Base-by-base conservation (phyloP, 2,113 vertebrate genomes). In the Pholis gunnellus region DNA sequence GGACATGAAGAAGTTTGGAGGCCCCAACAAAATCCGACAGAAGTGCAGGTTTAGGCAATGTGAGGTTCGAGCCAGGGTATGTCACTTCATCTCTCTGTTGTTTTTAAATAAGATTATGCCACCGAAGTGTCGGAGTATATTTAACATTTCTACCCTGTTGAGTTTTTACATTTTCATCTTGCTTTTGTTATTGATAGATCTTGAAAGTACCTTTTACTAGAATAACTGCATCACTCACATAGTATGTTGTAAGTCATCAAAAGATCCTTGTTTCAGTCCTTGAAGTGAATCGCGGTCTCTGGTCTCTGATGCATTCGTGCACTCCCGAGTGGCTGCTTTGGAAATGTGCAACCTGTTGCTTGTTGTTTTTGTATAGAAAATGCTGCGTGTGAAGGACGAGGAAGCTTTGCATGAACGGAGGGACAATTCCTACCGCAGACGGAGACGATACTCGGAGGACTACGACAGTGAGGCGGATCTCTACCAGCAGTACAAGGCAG, bases 1-100 rank as follows among this genome's bases (percentile, higher is more conserved):
- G 31, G 98, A 99, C 95, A 99, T 99, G 98, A 99, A 99, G 93
- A 99, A 99, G 59, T 99, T 98, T 9, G 98, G 98, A n/a, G 98
- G 98, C 1, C 98, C 98, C 40, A 99, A 99, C 93, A 99, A 99
- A 93, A 99, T 99, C 88, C 94, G 98, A 2, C 98, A 99, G 92
- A 99, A 99, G 90, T 99, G 98, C 79, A 95, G 98, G 18, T 95
- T 98, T 46, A 94, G 98, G 29, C 98, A 99, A 84, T 99, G 98
- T 92, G 97, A 97, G 79, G 97, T 99, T 22, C 96, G 97, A 63
- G 97, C 97, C 5, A 95, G 97, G 93, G 97, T 99, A 88, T 94
- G 95, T 78, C 9, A 15, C n/a, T 31, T n/a, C 6, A 18, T 48
- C 17, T 56, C 2, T 60, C 10, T 52, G 48, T 60, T 0, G 22